Conservation (phyloP, 2,888 invertebrate genomes). For the Leptogaster cylindrica region DNA sequence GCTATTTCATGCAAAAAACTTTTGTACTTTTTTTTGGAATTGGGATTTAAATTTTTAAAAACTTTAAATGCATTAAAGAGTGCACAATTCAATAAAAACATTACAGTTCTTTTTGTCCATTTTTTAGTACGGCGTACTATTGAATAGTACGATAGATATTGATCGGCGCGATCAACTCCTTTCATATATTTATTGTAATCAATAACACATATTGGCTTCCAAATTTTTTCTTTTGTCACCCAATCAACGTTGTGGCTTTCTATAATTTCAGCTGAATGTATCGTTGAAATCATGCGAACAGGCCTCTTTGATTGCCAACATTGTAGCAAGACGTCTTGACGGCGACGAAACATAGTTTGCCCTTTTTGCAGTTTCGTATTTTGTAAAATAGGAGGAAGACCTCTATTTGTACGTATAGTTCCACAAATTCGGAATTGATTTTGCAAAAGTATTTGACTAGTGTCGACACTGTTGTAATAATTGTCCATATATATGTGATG, state of each 20-base stretch:
- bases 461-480: too few species aligned
- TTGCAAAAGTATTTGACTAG: too few species aligned
- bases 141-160: conserved; percentile 24
- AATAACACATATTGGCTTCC: conserved; percentile 29
- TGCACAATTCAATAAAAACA: conserved; percentile 35
- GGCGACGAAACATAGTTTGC: too few species aligned
- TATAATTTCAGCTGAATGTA: conserved; percentile 36
- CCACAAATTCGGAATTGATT: too few species aligned
- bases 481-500: too few species aligned
- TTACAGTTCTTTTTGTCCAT: conserved; percentile 26
- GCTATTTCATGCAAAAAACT: too few species aligned
- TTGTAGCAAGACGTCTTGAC: too few species aligned
- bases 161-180: conserved; percentile 34
- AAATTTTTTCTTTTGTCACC: conserved; percentile 21
- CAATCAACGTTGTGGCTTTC: conserved; percentile 32
- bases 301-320: conserved; percentile 40
- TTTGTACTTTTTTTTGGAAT: too few species aligned
- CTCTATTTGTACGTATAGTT: conserved; percentile 24
- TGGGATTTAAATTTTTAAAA: conserved; percentile 30
- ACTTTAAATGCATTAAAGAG: conserved; percentile 40
- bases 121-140: conserved; percentile 30
- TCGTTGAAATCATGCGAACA: conserved; percentile 40
- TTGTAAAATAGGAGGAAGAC: conserved; percentile 29
- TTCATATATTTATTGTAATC: conserved; percentile 28
- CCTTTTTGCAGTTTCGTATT: too few species aligned